These are phyloP conservation scores for Chionodraco myersi DNA, from an alignment of 2,113 vertebrate species.

Conservation along the genomic window DNA sequence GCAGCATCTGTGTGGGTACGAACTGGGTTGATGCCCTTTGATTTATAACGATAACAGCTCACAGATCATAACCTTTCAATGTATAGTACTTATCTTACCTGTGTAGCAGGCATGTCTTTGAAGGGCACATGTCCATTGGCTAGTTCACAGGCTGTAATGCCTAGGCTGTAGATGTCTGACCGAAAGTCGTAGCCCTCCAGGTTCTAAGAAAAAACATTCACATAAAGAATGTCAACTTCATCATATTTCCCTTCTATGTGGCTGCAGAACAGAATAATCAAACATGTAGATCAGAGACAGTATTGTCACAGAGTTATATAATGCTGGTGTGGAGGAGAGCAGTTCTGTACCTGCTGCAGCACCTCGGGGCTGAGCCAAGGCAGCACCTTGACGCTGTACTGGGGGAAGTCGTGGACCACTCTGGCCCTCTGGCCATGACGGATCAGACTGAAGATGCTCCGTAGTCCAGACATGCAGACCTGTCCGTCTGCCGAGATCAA, in stretches of 20 bases:
- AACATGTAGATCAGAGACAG: neutral
- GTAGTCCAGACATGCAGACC: constrained; percentile 94
- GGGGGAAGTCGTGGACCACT: constrained; percentile 96
- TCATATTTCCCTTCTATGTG: neutral
- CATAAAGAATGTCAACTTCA: neutral
- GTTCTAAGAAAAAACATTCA: constrained; percentile 82
- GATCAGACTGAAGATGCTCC: constrained; percentile 97
- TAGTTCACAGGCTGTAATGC: constrained; percentile 97
- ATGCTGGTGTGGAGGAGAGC: neutral
- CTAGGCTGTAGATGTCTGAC: constrained; percentile 98
- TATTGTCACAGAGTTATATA: no score
- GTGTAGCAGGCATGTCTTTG: constrained; percentile 98
- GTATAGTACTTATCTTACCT: constrained; percentile 78
- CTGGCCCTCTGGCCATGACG: constrained; percentile 92
- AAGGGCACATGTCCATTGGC: constrained; percentile 99
- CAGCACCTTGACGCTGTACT: constrained; percentile 94
- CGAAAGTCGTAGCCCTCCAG: constrained; percentile 96
- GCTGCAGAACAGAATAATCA: neutral
- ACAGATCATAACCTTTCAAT: no score
- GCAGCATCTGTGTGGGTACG: constrained; percentile 90
- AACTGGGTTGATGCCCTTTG: neutral
- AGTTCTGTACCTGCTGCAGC: constrained; percentile 93
- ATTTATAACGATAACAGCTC: no score
- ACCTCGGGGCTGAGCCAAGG: constrained; percentile 99
- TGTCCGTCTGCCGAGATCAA: constrained; percentile 94